Conservation (phyloP, 2,888 invertebrate genomes). For the Pyrocoelia pectoralis region DNA sequence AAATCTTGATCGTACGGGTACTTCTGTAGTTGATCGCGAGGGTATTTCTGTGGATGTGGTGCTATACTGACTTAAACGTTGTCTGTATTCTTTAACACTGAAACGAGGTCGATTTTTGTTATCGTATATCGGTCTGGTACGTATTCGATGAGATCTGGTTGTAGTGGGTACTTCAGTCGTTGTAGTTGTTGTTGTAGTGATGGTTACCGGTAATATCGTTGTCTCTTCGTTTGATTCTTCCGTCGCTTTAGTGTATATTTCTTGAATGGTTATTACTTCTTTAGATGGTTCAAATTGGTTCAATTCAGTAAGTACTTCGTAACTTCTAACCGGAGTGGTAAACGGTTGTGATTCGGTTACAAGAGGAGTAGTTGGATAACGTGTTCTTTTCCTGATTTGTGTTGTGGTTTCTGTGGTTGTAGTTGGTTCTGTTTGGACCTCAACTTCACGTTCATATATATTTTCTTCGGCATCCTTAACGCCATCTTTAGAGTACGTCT, state of each 20-base stretch:
- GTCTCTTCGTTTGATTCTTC: constrained; percentile 32
- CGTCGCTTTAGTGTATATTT: constrained; percentile 32
- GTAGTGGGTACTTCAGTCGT: constrained; percentile 43
- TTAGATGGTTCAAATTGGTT: constrained; percentile 26
- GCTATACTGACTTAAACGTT: constrained; percentile 65
- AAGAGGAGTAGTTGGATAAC: constrained; percentile 8
- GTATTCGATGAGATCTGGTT: constrained; percentile 51
- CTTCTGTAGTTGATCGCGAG: constrained; percentile 17
- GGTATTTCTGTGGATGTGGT: constrained; percentile 50
- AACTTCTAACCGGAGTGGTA: constrained; percentile 18
- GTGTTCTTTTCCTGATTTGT: constrained; percentile 20
- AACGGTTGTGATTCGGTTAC: constrained; percentile 6
- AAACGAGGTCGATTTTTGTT: constrained; percentile 71
- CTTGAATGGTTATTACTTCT: constrained; percentile 38
- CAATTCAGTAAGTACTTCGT: constrained; percentile 3
- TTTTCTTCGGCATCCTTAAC: constrained; percentile 14
- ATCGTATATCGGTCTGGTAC: constrained; percentile 62
- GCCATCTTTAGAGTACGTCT: constrained; percentile 16
- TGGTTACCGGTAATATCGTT: constrained; percentile 15
- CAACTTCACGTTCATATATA: neutral
- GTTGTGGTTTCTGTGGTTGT: constrained; percentile 20
- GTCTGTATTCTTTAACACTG: constrained; percentile 80
- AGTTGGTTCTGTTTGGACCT: constrained; percentile 13
- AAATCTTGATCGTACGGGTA: constrained; percentile 59
- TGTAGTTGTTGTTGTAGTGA: constrained; percentile 35